Conservation (phyloP, 2,113 vertebrate genomes). For the Myotis davidii region DNA sequence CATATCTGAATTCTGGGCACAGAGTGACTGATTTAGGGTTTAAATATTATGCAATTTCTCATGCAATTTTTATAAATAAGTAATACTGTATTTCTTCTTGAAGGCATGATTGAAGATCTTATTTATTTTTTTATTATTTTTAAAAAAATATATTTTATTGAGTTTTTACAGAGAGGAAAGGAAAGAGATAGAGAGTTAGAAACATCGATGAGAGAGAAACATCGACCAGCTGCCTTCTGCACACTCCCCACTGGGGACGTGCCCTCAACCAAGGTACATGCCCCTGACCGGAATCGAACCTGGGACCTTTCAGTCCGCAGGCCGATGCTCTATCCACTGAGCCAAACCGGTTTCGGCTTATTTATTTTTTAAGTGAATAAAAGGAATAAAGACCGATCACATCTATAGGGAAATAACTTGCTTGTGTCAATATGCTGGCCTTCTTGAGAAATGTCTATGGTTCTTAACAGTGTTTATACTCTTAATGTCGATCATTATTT, state of each 20-base stretch:
- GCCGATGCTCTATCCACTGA: too few relatives aligned
- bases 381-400: neutral
- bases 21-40: neutral
- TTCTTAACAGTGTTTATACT: neutral
- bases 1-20: neutral
- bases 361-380: constrained; percentile 17
- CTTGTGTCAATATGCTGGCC: neutral
- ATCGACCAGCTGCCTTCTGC: too few relatives aligned
- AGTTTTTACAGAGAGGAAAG: too few relatives aligned
- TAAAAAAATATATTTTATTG: too few relatives aligned
- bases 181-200: too few relatives aligned
- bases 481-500: neutral
- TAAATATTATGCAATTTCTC: neutral
- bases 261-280: too few relatives aligned
- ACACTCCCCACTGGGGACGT: too few relatives aligned
- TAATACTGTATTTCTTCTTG: neutral
- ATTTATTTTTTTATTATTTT: constrained; percentile 36
- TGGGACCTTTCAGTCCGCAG: too few relatives aligned
- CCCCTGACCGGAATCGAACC: too few relatives aligned
- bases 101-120: neutral
- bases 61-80: neutral
- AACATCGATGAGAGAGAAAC: too few relatives aligned
- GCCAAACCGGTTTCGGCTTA: too few relatives aligned
- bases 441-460: neutral
- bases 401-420: neutral